phyloP scores from a whole-genome alignment of 2,113 vertebrate genomes.

The Platanista minor region DNA sequence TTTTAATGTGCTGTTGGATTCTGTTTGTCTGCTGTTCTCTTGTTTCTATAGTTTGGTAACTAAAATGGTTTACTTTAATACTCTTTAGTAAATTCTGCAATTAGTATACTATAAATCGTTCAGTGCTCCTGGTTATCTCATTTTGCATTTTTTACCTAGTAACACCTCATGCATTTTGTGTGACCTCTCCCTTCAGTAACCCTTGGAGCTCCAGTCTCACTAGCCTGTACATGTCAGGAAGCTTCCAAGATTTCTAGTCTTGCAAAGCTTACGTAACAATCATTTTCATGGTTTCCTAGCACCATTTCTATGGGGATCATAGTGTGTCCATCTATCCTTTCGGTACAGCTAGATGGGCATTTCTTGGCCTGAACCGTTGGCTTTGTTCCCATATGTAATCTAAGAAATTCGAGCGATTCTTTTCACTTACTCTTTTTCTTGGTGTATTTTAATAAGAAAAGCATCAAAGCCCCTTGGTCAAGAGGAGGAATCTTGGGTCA shows the following conservation, averaged over 20 bases:
- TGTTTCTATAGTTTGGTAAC: background rate
- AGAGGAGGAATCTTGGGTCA: background rate
- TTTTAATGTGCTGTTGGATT: no score
- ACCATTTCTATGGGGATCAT: background rate
- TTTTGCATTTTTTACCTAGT: background rate
- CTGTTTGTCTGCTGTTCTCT: background rate
- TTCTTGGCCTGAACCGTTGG: background rate
- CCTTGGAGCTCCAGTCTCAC: background rate
- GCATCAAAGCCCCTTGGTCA: background rate
- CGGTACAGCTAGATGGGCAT: background rate
- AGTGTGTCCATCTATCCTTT: background rate
- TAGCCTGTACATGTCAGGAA: background rate
- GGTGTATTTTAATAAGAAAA: constrained; percentile 4
- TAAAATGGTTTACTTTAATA: background rate
- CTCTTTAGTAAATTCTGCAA: background rate
- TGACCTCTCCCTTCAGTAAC: background rate
- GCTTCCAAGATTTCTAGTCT: background rate
- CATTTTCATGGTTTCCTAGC: background rate
- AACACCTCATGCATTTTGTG: background rate
- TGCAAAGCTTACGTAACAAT: background rate
- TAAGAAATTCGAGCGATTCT: background rate
- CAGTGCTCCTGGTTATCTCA: background rate
- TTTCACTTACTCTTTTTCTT: background rate
- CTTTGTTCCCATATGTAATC: background rate
- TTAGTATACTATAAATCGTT: background rate